Percentiles rank a stretch among this genome's conserved stretches.
Conservation (phyloP, 2,113 vertebrate genomes). For the Strix aluco region DNA sequence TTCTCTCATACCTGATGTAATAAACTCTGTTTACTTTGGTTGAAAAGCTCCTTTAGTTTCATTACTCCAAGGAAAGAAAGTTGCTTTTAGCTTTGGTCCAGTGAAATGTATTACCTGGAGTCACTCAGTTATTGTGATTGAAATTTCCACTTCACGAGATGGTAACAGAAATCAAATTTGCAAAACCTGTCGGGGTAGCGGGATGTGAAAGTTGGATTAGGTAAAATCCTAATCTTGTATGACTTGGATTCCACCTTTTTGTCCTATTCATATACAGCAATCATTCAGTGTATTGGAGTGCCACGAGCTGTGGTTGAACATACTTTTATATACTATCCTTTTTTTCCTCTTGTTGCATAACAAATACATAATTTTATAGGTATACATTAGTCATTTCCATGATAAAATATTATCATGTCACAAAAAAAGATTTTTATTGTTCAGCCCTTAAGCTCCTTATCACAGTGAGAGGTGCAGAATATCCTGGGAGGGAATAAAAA, state of each 20-base stretch:
- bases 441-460: neutral
- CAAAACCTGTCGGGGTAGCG: neutral
- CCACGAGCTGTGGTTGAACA: neutral
- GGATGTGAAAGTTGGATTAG: neutral
- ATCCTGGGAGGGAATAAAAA: neutral
- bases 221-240: neutral
- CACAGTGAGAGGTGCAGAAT: neutral
- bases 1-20: neutral
- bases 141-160: constrained; percentile 19
- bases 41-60: neutral
- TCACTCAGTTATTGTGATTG: constrained; percentile 18
- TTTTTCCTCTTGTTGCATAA: neutral
- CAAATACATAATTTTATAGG: neutral
- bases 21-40: neutral
- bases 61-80: neutral
- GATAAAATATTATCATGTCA: neutral
- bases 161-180: neutral
- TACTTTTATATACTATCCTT: neutral
- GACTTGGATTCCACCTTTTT: neutral
- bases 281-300: neutral
- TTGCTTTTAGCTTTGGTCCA: constrained; percentile 12
- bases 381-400: neutral
- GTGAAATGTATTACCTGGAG: neutral
- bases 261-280: neutral
- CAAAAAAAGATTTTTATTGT: neutral